These are phyloP conservation scores for Heterotis niloticus DNA, from an alignment of 2,113 vertebrate species.

Conservation along the genomic window DNA sequence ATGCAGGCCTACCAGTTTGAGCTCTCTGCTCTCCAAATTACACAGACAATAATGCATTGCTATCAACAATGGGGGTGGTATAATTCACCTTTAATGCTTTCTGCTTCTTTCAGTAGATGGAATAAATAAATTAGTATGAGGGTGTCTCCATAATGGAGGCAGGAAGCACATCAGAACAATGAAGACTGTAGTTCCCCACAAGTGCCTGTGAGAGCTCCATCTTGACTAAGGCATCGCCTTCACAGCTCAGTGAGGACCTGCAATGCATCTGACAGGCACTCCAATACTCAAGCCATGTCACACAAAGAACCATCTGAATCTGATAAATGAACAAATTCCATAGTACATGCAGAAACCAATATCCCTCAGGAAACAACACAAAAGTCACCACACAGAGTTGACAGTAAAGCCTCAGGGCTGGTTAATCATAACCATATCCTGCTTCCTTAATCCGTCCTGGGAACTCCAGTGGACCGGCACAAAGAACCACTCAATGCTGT, in stretches of 20 bases:
- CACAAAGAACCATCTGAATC: not conserved
- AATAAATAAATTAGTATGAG: not conserved
- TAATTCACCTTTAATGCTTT: not conserved
- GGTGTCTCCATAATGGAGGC: no score
- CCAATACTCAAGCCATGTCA: not conserved
- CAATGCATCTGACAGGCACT: not conserved
- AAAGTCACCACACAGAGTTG: not conserved
- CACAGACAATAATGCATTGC: slow-evolving; percentile 51
- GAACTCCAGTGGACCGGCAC: not conserved
- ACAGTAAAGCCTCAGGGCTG: not conserved
- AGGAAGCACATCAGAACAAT: not conserved
- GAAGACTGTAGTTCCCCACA: not conserved
- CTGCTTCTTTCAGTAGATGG: not conserved
- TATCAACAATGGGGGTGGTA: not conserved
- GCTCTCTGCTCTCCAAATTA: slow-evolving; percentile 33
- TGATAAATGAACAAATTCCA: not conserved
- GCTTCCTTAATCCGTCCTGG: not conserved
- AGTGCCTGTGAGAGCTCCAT: not conserved
- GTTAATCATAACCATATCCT: not conserved
- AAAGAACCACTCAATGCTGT: not conserved
- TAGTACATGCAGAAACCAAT: not conserved
- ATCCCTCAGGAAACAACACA: not conserved
- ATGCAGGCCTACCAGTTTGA: slow-evolving; percentile 50
- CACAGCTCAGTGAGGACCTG: not conserved
- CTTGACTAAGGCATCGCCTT: not conserved